phyloP scores from a whole-genome alignment of 2,113 vertebrate species.

The Henicopernis longicauda region DNA sequence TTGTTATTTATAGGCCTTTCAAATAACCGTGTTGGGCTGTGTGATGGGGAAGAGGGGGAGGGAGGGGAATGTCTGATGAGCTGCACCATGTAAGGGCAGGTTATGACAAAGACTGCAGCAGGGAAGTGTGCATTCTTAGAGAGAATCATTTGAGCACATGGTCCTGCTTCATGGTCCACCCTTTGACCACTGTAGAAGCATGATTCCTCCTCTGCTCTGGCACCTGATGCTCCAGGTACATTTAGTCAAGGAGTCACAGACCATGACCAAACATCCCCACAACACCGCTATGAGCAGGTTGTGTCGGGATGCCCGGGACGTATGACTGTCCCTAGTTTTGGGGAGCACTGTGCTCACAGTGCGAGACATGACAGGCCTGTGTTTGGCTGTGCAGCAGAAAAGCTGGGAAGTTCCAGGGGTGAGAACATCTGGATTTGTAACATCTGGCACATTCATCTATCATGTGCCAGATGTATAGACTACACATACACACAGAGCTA shows the following conservation, averaged over 20 bases:
- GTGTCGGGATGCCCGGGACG: background rate
- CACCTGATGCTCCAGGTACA: background rate
- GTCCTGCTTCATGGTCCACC: background rate
- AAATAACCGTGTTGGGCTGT: background rate
- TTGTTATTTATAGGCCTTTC: background rate
- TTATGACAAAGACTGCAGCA: background rate
- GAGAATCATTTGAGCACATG: background rate
- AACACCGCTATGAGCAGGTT: fast-evolving
- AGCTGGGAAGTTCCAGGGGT: background rate
- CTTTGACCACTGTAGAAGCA: background rate
- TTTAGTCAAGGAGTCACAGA: background rate
- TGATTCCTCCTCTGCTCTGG: background rate
- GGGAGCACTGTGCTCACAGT: background rate
- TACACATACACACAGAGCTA: background rate
- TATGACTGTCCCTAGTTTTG: background rate
- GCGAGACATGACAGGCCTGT: background rate
- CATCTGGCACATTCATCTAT: background rate
- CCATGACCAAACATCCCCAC: background rate
- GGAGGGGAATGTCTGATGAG: background rate
- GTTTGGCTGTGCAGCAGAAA: background rate
- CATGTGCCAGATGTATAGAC: background rate
- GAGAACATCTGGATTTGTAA: background rate
- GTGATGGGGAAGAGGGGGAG: background rate
- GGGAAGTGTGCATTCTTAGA: background rate
- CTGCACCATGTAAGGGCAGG: background rate